Conservation (phyloP, 2,888 invertebrate species). For the Pimpla rufipes region DNA sequence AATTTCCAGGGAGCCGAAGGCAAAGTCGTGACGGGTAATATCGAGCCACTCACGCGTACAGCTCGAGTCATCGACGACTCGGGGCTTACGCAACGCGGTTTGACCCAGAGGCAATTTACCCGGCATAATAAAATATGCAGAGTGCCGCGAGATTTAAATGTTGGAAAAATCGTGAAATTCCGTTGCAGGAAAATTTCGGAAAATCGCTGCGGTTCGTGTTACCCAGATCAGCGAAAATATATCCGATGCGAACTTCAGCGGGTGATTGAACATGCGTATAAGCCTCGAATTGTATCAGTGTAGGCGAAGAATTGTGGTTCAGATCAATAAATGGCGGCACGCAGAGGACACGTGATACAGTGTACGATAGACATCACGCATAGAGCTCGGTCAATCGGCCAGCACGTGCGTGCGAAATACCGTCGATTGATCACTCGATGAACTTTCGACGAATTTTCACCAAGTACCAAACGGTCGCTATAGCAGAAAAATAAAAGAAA, state of each 20-base stretch:
- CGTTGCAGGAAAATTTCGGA: no score
- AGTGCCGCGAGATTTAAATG: conserved; percentile 10
- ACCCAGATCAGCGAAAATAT: conserved; percentile 10
- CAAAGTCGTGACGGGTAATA: background rate
- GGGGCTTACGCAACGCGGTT: conserved; percentile 11
- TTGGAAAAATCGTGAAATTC: conserved; percentile 18
- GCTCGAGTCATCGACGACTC: conserved; percentile 5
- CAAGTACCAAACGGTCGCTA: no score
- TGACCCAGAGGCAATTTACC: conserved; percentile 14
- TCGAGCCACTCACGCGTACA: background rate
- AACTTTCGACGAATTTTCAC: no score
- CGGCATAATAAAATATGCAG: conserved; percentile 26
- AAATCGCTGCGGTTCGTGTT: no score
- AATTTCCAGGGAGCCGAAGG: background rate
- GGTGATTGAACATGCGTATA: background rate
- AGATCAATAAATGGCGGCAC: conserved; percentile 49
- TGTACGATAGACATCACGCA: conserved; percentile 7
- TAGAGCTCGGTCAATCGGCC: conserved; percentile 8
- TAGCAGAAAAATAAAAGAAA: no score
- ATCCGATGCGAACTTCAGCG: background rate
- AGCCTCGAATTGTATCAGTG: conserved; percentile 10
- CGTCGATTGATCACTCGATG: background rate
- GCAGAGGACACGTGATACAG: conserved; percentile 29
- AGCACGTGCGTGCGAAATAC: conserved; percentile 22
- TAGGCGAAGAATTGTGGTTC: conserved; percentile 33